A percentile compares a stretch with the other conserved stretches of the same genome.
phyloP scores from a whole-genome alignment of 1,140 invertebrate genomes.

The Cylas formicarius region DNA sequence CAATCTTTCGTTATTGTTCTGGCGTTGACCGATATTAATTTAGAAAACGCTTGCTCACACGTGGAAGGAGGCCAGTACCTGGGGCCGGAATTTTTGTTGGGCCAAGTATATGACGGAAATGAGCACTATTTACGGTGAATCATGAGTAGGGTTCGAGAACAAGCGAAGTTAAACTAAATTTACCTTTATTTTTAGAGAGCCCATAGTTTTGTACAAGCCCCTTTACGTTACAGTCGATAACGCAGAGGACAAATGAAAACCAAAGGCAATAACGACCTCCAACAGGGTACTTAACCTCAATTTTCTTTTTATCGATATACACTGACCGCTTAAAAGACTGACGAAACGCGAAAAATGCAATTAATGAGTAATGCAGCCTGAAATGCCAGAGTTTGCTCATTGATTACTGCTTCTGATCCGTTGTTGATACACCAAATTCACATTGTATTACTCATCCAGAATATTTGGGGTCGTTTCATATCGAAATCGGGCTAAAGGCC shows the following conservation, averaged over 20 bases:
- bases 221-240: constrained; percentile 57
- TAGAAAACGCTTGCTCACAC: constrained; percentile 62
- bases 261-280: constrained; percentile 20
- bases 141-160: background rate
- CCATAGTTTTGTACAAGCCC: constrained; percentile 59
- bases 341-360: too few relatives aligned
- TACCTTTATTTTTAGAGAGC: constrained; percentile 37
- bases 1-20: background rate
- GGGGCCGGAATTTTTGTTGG: constrained; percentile 72
- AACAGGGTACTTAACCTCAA: too few relatives aligned
- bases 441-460: too few relatives aligned
- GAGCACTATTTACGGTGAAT: constrained; percentile 40
- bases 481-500: too few relatives aligned
- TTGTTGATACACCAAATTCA: too few relatives aligned
- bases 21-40: constrained; percentile 23
- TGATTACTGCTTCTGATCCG: too few relatives aligned
- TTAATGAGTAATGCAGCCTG: too few relatives aligned
- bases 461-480: too few relatives aligned
- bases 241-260: constrained; percentile 22
- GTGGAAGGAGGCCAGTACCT: constrained; percentile 78
- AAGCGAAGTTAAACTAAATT: constrained; percentile 2
- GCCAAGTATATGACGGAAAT: constrained; percentile 75
- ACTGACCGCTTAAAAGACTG: too few relatives aligned
- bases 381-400: too few relatives aligned
- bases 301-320: too few relatives aligned